Base-by-base conservation (phyloP, 2,888 invertebrate genomes). In the Cryptocephalus primarius region DNA sequence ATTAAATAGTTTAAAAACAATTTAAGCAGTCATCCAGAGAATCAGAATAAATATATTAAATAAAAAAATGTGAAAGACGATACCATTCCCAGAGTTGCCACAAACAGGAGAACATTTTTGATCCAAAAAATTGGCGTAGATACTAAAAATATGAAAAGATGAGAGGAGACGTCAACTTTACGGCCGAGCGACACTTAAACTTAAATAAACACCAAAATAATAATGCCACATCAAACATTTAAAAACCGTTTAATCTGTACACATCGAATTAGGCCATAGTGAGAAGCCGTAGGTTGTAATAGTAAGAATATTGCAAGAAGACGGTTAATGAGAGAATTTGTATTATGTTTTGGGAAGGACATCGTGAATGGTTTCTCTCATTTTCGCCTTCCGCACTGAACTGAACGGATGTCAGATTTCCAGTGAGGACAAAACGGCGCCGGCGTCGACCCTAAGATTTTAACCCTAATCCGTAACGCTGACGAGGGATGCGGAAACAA, bases 21-120 rank as follows among this genome's bases (percentile, higher is more conserved):
- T n/a, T n/a, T n/a, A n/a, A n/a, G n/a, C n/a, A 22, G 6, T 6
- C 6, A 22, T 22, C 3, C 6, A 22, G 22, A 22, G 6, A 22
- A 22, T 22, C 3, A 2, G 2, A 6, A 4, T 44, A 47, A 33
- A 39, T 42, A 31, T 41, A 8, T 44, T 38, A 22, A 11, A 41
- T 40, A 33, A 42, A 47, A 44, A 9, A 39, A 39, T 22, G 9
- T 9, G 13, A 14, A 9, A 14, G 39, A 39, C 22, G 14, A 45
- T 55, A 64, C 62, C 60, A 78, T 63, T 78, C 77, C 73, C 78
- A 77, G 52, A 78, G 69, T 62, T 78, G 76, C 75, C 78, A 79
- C 60, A 80, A 72, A 66, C 80, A 80, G 59, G 76, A 74, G 63
- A 78, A 78, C 78, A 79, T 79, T 61, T 52, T 53, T 40, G 13